These are phyloP conservation scores for Smittia aterrima DNA, from an alignment of 2,888 invertebrate genomes.

Conservation along the genomic window DNA sequence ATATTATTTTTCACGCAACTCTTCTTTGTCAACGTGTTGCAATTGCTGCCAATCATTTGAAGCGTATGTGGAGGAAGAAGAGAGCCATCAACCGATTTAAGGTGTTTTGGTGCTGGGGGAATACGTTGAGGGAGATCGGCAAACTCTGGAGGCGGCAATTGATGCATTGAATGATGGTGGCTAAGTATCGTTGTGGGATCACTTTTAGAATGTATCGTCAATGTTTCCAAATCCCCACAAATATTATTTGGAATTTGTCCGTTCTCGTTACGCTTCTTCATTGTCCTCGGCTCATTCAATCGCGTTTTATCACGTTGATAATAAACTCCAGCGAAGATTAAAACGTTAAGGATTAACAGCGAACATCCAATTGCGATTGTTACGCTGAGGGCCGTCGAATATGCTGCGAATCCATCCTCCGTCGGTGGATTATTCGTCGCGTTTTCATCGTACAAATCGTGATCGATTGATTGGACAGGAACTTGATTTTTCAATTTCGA, in stretches of 20 bases:
- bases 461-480: slow-evolving; percentile 48
- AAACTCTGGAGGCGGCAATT: slow-evolving; percentile 79
- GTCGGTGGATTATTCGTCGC: slow-evolving; percentile 59
- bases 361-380: slow-evolving; percentile 95
- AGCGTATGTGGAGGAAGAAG: slow-evolving; percentile 72
- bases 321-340: slow-evolving; percentile 92
- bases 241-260: slow-evolving; percentile 87
- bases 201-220: slow-evolving; percentile 59
- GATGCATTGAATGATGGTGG: slow-evolving; percentile 76
- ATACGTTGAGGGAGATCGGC: slow-evolving; percentile 76
- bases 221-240: slow-evolving; percentile 75
- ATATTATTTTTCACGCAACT: slow-evolving; percentile 55
- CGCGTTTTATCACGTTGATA: slow-evolving; percentile 86
- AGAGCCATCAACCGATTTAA: slow-evolving; percentile 54
- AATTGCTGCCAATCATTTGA: slow-evolving; percentile 69
- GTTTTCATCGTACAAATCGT: slow-evolving; percentile 46
- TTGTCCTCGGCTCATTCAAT: slow-evolving; percentile 59
- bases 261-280: slow-evolving; percentile 75
- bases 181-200: slow-evolving; percentile 71
- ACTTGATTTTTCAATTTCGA: slow-evolving; percentile 22
- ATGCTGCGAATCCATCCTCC: slow-evolving; percentile 87
- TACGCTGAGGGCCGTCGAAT: slow-evolving; percentile 86
- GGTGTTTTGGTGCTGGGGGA: slow-evolving; percentile 71
- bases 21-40: slow-evolving; percentile 74
- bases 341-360: slow-evolving; percentile 82